Conservation (phyloP, 2,888 invertebrate genomes). For the Reticulitermes lucifugus region DNA sequence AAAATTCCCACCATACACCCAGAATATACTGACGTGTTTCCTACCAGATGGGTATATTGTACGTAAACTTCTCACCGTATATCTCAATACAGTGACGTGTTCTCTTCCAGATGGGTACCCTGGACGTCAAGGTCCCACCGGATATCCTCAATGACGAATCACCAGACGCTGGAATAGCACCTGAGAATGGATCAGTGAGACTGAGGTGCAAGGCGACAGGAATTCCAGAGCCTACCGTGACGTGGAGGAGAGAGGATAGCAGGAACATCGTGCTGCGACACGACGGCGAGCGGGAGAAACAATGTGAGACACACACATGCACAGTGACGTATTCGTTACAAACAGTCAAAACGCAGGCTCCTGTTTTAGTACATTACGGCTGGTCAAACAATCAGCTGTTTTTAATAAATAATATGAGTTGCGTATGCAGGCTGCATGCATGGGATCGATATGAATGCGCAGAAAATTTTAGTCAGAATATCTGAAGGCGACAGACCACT, state of each 20-base stretch:
- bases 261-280: constrained; percentile 81
- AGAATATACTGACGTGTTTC: no score
- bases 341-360: no score
- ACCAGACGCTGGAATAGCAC: constrained; percentile 79
- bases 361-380: no score
- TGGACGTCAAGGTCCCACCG: constrained; percentile 89
- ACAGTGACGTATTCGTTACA: no score
- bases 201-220: constrained; percentile 85
- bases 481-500: no score
- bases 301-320: constrained; percentile 67
- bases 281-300: constrained; percentile 77
- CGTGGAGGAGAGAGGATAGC: constrained; percentile 85
- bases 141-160: constrained; percentile 82
- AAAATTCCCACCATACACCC: constrained; percentile 76
- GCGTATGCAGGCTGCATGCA: no score
- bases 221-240: constrained; percentile 81
- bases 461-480: no score
- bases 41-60: no score
- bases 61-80: no score
- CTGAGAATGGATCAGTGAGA: constrained; percentile 83
- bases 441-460: no score
- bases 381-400: no score
- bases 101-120: constrained; percentile 79
- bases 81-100: background rate
- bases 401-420: no score